Conservation (phyloP, 2,888 invertebrate genomes). For the Xiphydria camelus region DNA sequence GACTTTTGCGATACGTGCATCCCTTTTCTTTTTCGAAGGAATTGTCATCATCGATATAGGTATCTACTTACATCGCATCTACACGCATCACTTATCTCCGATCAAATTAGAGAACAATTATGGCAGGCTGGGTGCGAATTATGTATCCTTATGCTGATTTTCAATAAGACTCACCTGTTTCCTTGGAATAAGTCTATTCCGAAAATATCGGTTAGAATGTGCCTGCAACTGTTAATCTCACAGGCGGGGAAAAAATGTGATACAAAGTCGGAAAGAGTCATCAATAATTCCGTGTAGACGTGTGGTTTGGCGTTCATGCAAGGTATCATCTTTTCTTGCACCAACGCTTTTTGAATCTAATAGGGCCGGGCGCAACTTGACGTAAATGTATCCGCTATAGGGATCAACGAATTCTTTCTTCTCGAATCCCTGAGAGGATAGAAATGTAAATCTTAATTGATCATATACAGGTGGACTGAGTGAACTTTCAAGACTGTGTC, state of each 20-base stretch:
- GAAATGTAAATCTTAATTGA: no score
- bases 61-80: slow-evolving; percentile 9
- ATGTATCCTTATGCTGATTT: no score
- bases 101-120: no score
- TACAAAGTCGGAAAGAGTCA: slow-evolving; percentile 81
- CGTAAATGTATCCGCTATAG: slow-evolving; percentile 72
- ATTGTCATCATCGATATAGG: no score
- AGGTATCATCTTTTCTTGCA: slow-evolving; percentile 80
- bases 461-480: no score
- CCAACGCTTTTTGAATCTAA: slow-evolving; percentile 76
- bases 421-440: slow-evolving; percentile 46
- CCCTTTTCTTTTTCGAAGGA: no score
- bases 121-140: no score
- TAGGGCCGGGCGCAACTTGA: slow-evolving; percentile 59
- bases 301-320: slow-evolving; percentile 88
- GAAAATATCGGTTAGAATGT: slow-evolving; percentile 76
- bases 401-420: slow-evolving; percentile 66
- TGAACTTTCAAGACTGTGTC: no score
- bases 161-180: slow-evolving; percentile 75
- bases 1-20: no score
- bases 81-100: no score
- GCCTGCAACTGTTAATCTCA: slow-evolving; percentile 73
- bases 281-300: slow-evolving; percentile 78
- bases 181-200: slow-evolving; percentile 80
- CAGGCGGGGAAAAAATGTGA: slow-evolving; percentile 80